Percentiles rank a stretch among this genome's conserved stretches.
Evolutionary conservation across 2,888 invertebrate species (phyloP).

Genomic region (Zeuzera pyrina): DNA sequence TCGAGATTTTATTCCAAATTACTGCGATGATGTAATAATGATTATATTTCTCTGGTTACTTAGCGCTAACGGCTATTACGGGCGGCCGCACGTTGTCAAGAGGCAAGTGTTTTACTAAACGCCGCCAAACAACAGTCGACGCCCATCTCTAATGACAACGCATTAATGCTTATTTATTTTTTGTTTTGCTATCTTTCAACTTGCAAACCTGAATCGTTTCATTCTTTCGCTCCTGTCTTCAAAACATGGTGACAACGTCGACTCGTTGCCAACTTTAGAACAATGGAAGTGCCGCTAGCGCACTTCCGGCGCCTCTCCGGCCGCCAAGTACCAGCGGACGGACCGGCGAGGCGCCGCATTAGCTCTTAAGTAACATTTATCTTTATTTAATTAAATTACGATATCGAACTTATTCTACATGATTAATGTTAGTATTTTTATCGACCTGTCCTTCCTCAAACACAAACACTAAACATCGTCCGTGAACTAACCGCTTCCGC

Average conservation of each 20-base stretch:
- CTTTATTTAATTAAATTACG: constrained; percentile 31
- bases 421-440: constrained; percentile 82
- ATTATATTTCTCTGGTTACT: constrained; percentile 52
- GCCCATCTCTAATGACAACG: constrained; percentile 65
- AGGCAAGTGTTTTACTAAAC: constrained; percentile 74
- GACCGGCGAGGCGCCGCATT: background rate
- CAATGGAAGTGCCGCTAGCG: constrained; percentile 16
- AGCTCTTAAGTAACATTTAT: constrained; percentile 9
- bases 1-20: too few species aligned
- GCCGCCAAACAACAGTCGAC: constrained; percentile 60
- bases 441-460: constrained; percentile 88
- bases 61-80: constrained; percentile 73
- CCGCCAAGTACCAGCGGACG: constrained; percentile 22
- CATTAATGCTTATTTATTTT: constrained; percentile 71
- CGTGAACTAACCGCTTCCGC: constrained; percentile 50
- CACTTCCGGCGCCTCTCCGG: constrained; percentile 31
- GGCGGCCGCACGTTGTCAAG: constrained; percentile 70
- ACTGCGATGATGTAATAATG: too few species aligned
- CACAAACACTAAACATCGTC: constrained; percentile 57
- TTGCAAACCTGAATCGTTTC: constrained; percentile 43
- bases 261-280: constrained; percentile 27
- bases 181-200: constrained; percentile 55
- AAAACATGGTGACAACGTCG: constrained; percentile 43
- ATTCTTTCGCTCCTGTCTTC: constrained; percentile 31
- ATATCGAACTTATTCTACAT: constrained; percentile 58